Conservation (phyloP, 1,140 invertebrate species). For the Leptoteleia sp. region DNA sequence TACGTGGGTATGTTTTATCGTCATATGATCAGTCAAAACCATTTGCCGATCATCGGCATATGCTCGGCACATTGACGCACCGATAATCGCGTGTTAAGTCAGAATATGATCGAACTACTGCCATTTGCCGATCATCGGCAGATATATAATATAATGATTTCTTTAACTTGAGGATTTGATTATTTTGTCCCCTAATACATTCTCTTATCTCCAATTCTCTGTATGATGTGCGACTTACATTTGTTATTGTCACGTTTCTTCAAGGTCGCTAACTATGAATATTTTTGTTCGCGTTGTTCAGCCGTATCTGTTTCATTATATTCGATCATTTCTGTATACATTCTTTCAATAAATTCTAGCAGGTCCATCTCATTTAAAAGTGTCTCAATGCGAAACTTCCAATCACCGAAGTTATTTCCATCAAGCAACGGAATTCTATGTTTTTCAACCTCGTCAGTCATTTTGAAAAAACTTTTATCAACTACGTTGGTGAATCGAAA, state of each 20-base stretch:
- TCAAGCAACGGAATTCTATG: slow-evolving; percentile 39
- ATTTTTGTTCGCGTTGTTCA: slow-evolving; percentile 1
- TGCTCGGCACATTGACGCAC: too few species aligned
- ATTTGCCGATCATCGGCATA: too few species aligned
- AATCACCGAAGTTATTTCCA: slow-evolving; percentile 38
- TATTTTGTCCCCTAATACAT: too few species aligned
- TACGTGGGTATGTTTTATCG: too few species aligned
- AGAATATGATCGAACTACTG: too few species aligned
- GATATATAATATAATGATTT: too few species aligned
- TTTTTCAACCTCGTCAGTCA: slow-evolving; percentile 59
- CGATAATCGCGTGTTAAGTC: too few species aligned
- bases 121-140: too few species aligned
- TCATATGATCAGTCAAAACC: too few species aligned
- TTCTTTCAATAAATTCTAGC: background rate
- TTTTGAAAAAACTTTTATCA: slow-evolving; percentile 10
- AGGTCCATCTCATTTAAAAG: slow-evolving; percentile 32
- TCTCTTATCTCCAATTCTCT: slow-evolving; percentile 53
- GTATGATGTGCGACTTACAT: slow-evolving; percentile 48
- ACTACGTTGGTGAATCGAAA: background rate
- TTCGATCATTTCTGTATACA: slow-evolving; percentile 1
- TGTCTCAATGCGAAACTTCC: slow-evolving; percentile 48
- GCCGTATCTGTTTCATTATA: background rate
- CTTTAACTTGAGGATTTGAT: too few species aligned
- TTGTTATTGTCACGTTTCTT: slow-evolving; percentile 26
- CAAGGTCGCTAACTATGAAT: slow-evolving; percentile 5